Conservation (phyloP, 1,140 invertebrate species). For the Diorhabda carinulata region DNA sequence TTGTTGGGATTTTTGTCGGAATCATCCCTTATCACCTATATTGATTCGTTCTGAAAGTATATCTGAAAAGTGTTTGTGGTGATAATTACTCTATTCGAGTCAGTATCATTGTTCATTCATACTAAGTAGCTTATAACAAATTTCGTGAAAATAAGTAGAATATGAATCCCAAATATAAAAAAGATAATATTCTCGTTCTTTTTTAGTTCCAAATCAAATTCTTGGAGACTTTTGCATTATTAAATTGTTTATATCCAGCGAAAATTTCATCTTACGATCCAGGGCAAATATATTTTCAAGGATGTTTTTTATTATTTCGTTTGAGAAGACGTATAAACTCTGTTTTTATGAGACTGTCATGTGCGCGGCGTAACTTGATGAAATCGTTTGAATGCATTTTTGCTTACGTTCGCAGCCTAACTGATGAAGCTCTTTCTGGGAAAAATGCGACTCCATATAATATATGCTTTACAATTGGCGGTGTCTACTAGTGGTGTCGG, state of each 20-base stretch:
- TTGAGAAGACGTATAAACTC: not conserved
- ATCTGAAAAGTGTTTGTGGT: no score
- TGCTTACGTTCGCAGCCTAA: not conserved
- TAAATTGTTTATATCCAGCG: slow-evolving; percentile 2
- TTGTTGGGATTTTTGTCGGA: no score
- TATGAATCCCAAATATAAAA: no score
- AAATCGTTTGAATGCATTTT: slow-evolving; percentile 1
- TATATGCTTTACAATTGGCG: not conserved
- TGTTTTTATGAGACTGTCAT: not conserved
- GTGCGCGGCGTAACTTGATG: not conserved
- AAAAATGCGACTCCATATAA: not conserved
- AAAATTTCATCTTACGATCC: slow-evolving; percentile 3
- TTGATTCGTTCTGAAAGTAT: no score
- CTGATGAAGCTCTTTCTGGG: slow-evolving; percentile 1
- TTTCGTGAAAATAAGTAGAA: no score
- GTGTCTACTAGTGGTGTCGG: not conserved
- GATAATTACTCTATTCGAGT: no score
- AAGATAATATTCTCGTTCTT: not conserved
- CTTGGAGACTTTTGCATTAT: not conserved
- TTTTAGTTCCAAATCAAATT: not conserved
- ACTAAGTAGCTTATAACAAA: no score
- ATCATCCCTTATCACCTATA: no score
- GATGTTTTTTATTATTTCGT: not conserved
- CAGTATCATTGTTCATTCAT: no score
- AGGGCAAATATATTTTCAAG: slow-evolving; percentile 2